Conservation (phyloP, 2,888 invertebrate genomes). For the Pheosia tremula region DNA sequence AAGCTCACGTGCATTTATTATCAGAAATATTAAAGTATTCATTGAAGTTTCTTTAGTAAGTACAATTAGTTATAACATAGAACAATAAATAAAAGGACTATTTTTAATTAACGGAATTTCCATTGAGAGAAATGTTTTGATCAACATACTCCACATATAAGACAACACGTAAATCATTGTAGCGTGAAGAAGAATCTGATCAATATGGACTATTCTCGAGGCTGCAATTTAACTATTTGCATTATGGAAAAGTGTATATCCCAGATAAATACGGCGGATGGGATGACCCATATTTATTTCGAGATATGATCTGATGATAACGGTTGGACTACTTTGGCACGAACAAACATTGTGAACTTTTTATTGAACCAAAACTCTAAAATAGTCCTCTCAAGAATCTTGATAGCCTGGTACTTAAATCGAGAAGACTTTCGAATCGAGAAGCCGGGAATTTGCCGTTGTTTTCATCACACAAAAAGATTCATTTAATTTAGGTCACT, state of each 20-base stretch:
- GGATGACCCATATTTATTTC: neutral
- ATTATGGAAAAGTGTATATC: neutral
- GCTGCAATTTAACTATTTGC: neutral
- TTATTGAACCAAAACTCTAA: neutral
- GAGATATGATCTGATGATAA: conserved; percentile 10
- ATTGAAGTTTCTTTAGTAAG: too few relatives aligned
- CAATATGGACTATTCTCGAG: neutral
- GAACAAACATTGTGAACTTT: neutral
- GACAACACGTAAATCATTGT: neutral
- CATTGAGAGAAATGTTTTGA: too few relatives aligned
- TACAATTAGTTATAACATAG: too few relatives aligned
- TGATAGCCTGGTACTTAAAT: neutral
- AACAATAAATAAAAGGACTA: too few relatives aligned
- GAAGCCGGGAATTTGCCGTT: neutral
- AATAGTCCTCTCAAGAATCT: neutral
- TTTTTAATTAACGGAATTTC: too few relatives aligned
- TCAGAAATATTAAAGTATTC: too few relatives aligned
- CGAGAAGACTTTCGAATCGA: neutral
- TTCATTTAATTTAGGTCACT: neutral
- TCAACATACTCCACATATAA: neutral
- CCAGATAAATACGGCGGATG: conserved; percentile 1
- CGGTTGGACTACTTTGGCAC: neutral
- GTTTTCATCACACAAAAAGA: neutral
- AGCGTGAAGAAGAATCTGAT: conserved; percentile 1
- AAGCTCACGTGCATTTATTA: too few relatives aligned